phyloP scores from a whole-genome alignment of 2,797 vertebrate species.

The Dromococcyx pavoninus region DNA sequence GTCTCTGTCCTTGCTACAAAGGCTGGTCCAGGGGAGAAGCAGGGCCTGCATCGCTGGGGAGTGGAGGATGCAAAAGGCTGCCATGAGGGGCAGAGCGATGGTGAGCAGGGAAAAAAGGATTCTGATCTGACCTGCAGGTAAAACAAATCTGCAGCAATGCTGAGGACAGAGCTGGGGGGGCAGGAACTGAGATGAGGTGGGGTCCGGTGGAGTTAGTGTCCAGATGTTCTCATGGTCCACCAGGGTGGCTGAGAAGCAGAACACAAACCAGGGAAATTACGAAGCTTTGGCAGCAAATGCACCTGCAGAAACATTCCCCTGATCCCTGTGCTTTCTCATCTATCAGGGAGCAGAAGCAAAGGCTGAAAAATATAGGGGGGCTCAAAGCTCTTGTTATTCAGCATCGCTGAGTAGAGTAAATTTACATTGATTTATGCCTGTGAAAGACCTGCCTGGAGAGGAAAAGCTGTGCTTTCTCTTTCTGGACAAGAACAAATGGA shows the following conservation, averaged over 20 bases:
- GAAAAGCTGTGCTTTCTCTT: background rate
- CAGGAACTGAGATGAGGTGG: background rate
- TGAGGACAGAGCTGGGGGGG: accelerated
- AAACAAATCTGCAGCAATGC: background rate
- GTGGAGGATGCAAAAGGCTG: accelerated
- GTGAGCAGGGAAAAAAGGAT: background rate
- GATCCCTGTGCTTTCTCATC: accelerated
- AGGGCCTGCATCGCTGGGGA: accelerated
- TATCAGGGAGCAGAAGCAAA: background rate
- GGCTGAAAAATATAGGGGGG: background rate
- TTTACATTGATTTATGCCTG: background rate
- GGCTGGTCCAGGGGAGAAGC: background rate
- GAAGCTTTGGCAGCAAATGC: background rate
- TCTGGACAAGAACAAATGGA: background rate
- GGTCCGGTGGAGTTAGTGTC: background rate
- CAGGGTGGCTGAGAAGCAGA: background rate
- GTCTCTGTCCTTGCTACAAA: accelerated
- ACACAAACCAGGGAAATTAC: background rate
- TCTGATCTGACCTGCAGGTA: background rate
- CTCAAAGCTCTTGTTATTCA: background rate
- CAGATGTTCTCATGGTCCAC: accelerated
- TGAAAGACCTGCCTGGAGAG: background rate
- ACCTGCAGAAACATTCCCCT: background rate
- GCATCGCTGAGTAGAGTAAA: background rate
- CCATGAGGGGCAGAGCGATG: accelerated